Conservation (phyloP, 2,888 invertebrate genomes). For the Patella depressa region DNA sequence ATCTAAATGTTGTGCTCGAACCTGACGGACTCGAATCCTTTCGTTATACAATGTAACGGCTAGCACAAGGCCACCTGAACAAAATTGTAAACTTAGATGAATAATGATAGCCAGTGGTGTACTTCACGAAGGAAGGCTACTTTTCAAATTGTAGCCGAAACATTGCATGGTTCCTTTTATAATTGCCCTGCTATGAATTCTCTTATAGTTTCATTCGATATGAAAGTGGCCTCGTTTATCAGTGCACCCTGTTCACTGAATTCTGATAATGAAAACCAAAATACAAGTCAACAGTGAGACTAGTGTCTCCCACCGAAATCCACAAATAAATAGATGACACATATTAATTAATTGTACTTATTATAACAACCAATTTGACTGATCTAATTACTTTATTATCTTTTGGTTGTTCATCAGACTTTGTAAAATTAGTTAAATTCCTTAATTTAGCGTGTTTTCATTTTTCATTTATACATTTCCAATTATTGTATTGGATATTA, state of each 20-base stretch:
- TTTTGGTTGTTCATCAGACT: no score
- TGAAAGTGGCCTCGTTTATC: not conserved
- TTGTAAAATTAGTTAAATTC: no score
- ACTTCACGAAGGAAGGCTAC: slow-evolving; percentile 12
- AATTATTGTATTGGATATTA: no score
- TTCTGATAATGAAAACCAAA: not conserved
- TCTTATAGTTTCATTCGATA: not conserved
- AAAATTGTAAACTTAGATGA: slow-evolving; percentile 37
- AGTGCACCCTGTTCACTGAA: slow-evolving; percentile 5
- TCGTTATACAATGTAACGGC: slow-evolving; percentile 20
- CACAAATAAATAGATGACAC: no score
- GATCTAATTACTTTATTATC: no score
- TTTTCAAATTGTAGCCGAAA: slow-evolving; percentile 19
- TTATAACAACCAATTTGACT: no score
- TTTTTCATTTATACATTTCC: no score
- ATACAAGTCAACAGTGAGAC: not conserved
- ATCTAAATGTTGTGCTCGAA: slow-evolving; percentile 33
- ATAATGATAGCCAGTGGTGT: slow-evolving; percentile 18
- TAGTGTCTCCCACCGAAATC: no score
- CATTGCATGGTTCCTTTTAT: slow-evolving; percentile 6
- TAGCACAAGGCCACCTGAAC: slow-evolving; percentile 31
- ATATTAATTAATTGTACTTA: no score
- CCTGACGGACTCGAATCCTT: slow-evolving; percentile 33
- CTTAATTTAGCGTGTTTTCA: no score
- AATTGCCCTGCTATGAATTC: slow-evolving; percentile 15